These are phyloP conservation scores for Drosophila neonasuta DNA, from an alignment of 2,888 invertebrate species.

Conservation along the genomic window DNA sequence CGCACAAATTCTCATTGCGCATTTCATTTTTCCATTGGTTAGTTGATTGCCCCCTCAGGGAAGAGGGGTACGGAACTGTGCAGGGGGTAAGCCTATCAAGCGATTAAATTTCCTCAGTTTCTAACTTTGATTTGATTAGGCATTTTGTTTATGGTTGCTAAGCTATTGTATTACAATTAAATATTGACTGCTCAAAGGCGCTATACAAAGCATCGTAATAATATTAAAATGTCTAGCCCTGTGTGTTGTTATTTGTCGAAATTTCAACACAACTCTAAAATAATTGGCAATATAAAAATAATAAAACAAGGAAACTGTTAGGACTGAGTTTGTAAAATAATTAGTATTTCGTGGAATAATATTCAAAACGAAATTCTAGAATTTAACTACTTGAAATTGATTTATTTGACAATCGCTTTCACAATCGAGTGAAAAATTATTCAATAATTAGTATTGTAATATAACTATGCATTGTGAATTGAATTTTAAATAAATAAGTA, in stretches of 20 bases:
- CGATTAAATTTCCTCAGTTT: constrained; percentile 59
- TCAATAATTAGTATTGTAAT: too few species aligned
- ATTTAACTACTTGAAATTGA: too few species aligned
- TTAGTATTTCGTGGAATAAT: too few species aligned
- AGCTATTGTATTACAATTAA: constrained; percentile 58
- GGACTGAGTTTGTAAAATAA: too few species aligned
- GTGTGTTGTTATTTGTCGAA: not conserved
- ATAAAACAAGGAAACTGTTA: too few species aligned
- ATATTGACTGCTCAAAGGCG: constrained; percentile 23
- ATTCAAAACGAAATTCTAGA: too few species aligned
- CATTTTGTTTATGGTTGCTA: constrained; percentile 63
- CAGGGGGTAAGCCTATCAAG: constrained; percentile 63
- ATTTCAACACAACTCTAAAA: not conserved
- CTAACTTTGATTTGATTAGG: constrained; percentile 62
- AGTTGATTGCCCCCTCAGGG: constrained; percentile 13
- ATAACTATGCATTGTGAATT: too few species aligned
- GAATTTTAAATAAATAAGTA: too few species aligned
- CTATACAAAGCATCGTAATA: not conserved
- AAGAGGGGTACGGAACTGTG: not conserved
- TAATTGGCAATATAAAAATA: not conserved
- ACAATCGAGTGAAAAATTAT: too few species aligned
- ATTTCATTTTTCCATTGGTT: constrained; percentile 43
- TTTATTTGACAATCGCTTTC: too few species aligned
- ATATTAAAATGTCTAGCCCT: not conserved
- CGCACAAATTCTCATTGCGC: constrained; percentile 61